Percentiles rank a stretch among this genome's conserved stretches.
These are phyloP conservation scores for Coremacera marginata DNA, from an alignment of 2,888 invertebrate genomes.

Conservation along the genomic window DNA sequence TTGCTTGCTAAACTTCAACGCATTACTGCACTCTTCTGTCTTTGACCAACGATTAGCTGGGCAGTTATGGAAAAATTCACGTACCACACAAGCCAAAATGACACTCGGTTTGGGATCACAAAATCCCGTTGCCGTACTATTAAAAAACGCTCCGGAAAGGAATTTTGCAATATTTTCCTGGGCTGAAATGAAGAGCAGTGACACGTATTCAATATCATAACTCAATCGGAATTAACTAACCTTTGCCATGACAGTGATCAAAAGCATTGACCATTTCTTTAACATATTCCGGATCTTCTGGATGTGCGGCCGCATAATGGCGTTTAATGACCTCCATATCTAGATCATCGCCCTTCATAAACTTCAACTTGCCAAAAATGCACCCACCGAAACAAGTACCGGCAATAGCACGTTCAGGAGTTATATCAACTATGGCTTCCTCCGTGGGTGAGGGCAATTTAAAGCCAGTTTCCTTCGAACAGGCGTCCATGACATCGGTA, in stretches of 20 bases:
- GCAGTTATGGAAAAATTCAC: constrained; percentile 59
- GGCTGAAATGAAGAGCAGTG: constrained; percentile 41
- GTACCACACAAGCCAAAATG: constrained; percentile 55
- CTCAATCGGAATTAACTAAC: constrained; percentile 45
- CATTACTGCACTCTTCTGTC: constrained; percentile 52
- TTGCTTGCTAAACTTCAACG: constrained; percentile 51
- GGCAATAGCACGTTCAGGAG: constrained; percentile 52
- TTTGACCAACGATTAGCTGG: constrained; percentile 57
- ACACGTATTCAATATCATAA: not conserved
- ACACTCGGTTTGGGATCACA: constrained; percentile 57
- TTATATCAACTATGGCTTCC: constrained; percentile 56
- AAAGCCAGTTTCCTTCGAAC: constrained; percentile 55
- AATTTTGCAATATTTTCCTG: constrained; percentile 53
- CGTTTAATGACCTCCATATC: constrained; percentile 54
- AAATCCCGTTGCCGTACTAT: constrained; percentile 42
- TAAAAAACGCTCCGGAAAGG: constrained; percentile 51
- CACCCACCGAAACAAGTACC: constrained; percentile 58
- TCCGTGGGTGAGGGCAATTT: constrained; percentile 50
- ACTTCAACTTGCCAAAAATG: constrained; percentile 49
- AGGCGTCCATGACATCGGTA: constrained; percentile 53
- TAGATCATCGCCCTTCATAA: constrained; percentile 50
- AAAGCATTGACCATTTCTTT: constrained; percentile 59
- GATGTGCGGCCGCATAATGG: constrained; percentile 43
- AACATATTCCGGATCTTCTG: constrained; percentile 54
- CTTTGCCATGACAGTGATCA: constrained; percentile 57